Percentiles rank a stretch among this genome's conserved stretches.
Evolutionary conservation across 2,797 vertebrate species (phyloP).

Genomic region (Loris lydekkerianus): DNA sequence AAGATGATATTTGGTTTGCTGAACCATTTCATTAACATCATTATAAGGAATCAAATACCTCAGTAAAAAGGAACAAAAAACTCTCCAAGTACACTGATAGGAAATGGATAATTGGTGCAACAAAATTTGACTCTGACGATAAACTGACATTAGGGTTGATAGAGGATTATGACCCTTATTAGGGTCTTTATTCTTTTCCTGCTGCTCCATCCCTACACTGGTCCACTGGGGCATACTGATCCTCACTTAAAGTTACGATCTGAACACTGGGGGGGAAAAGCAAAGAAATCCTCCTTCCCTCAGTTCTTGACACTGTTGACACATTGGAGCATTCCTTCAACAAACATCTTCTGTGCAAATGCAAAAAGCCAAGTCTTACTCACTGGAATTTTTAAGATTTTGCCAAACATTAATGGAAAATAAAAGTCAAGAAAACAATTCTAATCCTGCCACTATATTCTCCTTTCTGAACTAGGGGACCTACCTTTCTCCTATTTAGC

Average conservation of each 20-base stretch:
- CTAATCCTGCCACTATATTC: not conserved
- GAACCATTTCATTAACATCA: not conserved
- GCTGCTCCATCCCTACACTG: not conserved
- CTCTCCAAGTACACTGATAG: not conserved
- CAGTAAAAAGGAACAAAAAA: constrained; percentile 39
- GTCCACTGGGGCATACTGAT: not conserved
- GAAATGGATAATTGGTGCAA: not conserved
- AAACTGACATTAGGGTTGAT: too few species aligned
- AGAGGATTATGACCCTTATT: not conserved
- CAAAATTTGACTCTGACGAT: not conserved
- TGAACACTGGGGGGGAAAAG: not conserved
- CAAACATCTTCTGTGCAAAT: not conserved
- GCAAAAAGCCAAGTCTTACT: not conserved
- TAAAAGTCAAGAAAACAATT: not conserved
- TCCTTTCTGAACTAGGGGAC: not conserved
- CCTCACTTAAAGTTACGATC: not conserved
- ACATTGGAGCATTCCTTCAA: not conserved
- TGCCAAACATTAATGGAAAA: constrained; percentile 25
- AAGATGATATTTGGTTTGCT: not conserved
- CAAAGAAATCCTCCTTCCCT: not conserved
- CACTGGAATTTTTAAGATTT: not conserved
- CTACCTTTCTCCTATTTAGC: not conserved
- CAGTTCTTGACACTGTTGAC: not conserved
- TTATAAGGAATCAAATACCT: constrained; percentile 1
- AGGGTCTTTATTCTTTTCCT: not conserved